A percentile compares a stretch with the other conserved stretches of the same genome.
phyloP scores from a whole-genome alignment of 2,888 invertebrate species.

The Boloria selene region DNA sequence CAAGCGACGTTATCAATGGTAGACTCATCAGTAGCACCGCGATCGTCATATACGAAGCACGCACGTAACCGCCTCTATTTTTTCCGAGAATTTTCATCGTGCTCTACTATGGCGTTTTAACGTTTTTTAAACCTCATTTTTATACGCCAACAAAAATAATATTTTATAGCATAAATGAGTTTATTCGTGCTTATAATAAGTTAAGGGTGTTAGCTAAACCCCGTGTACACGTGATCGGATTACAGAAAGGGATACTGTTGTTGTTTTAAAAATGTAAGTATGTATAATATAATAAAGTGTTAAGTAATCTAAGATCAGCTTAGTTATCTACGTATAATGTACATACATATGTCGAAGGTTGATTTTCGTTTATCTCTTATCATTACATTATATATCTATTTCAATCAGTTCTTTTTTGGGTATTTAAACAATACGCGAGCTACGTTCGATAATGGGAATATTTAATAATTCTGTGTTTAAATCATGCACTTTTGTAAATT shows the following conservation, averaged over 20 bases:
- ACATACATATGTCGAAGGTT: slow-evolving; percentile 57
- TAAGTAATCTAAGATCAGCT: not conserved
- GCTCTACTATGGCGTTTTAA: not conserved
- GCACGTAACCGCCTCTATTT: slow-evolving; percentile 55
- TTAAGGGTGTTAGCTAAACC: slow-evolving; percentile 60
- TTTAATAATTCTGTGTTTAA: no score
- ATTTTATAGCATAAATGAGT: slow-evolving; percentile 35
- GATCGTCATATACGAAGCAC: slow-evolving; percentile 62
- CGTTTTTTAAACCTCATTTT: not conserved
- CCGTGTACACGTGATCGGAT: slow-evolving; percentile 71
- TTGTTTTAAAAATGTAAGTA: slow-evolving; percentile 66
- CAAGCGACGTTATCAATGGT: slow-evolving; percentile 67
- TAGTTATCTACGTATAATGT: not conserved
- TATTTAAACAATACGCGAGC: not conserved
- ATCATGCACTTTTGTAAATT: no score
- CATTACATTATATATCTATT: slow-evolving; percentile 38
- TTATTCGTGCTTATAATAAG: slow-evolving; percentile 63
- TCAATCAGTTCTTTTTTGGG: slow-evolving; percentile 1
- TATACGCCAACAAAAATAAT: slow-evolving; percentile 26
- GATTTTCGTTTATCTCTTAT: slow-evolving; percentile 65
- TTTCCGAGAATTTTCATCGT: slow-evolving; percentile 47
- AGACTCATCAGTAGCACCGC: slow-evolving; percentile 64
- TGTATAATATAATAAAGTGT: slow-evolving; percentile 16
- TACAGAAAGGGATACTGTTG: slow-evolving; percentile 66
- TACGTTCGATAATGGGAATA: no score